A percentile compares a stretch with the other conserved stretches of the same genome.
These are phyloP conservation scores for Psittacula cyanocephala DNA, from an alignment of 2,113 vertebrate species.

Conservation along the genomic window DNA sequence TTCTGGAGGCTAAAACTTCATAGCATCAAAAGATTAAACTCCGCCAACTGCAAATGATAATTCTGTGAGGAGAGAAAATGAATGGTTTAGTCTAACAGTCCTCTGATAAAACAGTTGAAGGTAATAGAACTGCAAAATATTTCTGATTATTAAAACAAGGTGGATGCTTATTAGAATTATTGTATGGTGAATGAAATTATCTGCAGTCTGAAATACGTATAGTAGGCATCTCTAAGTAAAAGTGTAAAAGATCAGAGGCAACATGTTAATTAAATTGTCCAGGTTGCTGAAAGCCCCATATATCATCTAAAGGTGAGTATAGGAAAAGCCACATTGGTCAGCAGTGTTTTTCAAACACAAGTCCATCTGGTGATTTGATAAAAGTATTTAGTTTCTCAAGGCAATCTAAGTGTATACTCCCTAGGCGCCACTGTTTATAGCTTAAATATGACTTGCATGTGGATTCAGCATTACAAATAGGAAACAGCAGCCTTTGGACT, in stretches of 20 bases:
- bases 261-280: not conserved
- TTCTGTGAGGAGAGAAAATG: not conserved
- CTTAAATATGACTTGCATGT: conserved; percentile 93
- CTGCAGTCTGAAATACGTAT: not conserved
- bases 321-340: conserved; percentile 41
- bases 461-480: conserved; percentile 89
- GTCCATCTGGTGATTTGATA: conserved; percentile 92
- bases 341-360: conserved; percentile 67
- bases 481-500: conserved; percentile 88
- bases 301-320: not conserved
- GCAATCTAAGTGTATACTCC: conserved; percentile 81
- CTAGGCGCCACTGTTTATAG: conserved; percentile 87
- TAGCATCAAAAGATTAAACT: not conserved
- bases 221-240: not conserved
- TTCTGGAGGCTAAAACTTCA: not conserved
- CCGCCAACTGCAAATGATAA: not conserved
- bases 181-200: not conserved
- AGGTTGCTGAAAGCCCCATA: not conserved
- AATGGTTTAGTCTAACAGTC: not conserved
- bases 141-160: not conserved
- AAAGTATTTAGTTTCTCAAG: conserved; percentile 91
- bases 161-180: not conserved
- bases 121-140: not conserved
- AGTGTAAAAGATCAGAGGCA: not conserved
- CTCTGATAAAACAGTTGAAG: not conserved